Conservation (phyloP, 2,113 vertebrate species). For the Euleptes europaea region DNA sequence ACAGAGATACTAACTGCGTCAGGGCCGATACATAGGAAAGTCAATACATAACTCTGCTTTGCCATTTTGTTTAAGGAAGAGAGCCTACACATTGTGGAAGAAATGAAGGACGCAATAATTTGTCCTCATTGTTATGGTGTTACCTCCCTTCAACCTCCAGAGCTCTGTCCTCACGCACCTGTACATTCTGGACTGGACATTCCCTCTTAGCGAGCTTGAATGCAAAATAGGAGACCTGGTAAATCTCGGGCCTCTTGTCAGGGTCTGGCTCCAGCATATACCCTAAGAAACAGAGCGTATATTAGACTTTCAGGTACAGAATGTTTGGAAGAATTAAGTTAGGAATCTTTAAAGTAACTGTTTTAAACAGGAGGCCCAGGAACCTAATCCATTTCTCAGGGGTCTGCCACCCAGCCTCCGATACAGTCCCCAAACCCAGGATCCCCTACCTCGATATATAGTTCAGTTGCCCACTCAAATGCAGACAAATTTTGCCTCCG, state of each 20-base stretch:
- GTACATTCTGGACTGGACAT: constrained; percentile 88
- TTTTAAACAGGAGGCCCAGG: no score
- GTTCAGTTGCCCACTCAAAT: no score
- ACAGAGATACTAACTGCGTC: no score
- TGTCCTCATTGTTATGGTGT: background rate
- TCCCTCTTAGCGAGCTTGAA: constrained; percentile 91
- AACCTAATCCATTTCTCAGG: no score
- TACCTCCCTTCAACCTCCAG: background rate
- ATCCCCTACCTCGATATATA: no score
- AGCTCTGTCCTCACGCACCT: constrained; percentile 76
- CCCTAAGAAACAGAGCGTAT: constrained; percentile 70
- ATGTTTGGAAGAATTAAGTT: background rate
- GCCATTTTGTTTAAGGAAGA: no score
- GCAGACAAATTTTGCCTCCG: no score
- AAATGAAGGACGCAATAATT: background rate
- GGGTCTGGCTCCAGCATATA: constrained; percentile 98
- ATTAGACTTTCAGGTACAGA: background rate
- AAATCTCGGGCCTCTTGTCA: constrained; percentile 94
- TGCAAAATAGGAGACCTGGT: constrained; percentile 95
- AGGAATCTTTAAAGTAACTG: background rate
- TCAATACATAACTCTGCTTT: no score
- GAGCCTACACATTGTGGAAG: background rate
- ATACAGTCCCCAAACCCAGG: no score
- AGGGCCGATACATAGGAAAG: no score
- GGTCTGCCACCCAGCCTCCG: no score